Evolutionary conservation across 2,888 invertebrate species (phyloP).

Genomic region (Ellobium chinense): DNA sequence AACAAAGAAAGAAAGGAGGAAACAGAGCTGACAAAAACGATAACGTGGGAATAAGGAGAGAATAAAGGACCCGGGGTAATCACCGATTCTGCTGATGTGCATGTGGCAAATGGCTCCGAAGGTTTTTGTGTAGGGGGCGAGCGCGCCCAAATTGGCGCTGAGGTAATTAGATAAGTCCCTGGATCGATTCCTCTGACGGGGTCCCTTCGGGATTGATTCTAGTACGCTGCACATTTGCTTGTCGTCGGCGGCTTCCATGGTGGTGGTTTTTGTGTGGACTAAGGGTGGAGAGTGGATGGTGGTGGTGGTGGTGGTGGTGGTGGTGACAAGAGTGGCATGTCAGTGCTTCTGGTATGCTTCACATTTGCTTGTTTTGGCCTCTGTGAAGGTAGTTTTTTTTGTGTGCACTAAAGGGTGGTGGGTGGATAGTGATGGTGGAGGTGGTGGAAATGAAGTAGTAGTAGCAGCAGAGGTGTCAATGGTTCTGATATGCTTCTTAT

Average conservation of each 20-base stretch:
- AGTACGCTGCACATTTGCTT: conserved; percentile 3
- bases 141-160: conserved; percentile 37
- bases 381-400: no score
- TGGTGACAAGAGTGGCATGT: no score
- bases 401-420: no score
- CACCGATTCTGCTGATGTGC: conserved; percentile 38
- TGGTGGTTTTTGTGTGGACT: not conserved
- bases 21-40: conserved; percentile 17
- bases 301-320: not conserved
- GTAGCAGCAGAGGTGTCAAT: no score
- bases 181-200: conserved; percentile 23
- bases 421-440: no score
- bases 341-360: no score
- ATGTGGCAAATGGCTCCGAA: conserved; percentile 43
- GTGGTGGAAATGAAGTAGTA: no score
- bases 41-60: conserved; percentile 8
- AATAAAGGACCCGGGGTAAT: conserved; percentile 21
- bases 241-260: not conserved
- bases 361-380: no score
- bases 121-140: conserved; percentile 36
- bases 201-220: not conserved
- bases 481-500: no score
- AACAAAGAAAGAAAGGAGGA: conserved; percentile 8
- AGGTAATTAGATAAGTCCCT: conserved; percentile 39
- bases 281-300: no score